A percentile compares a stretch with the other conserved stretches of the same genome.
phyloP scores from a whole-genome alignment of 2,113 vertebrate species.

The Ellobius talpinus region DNA sequence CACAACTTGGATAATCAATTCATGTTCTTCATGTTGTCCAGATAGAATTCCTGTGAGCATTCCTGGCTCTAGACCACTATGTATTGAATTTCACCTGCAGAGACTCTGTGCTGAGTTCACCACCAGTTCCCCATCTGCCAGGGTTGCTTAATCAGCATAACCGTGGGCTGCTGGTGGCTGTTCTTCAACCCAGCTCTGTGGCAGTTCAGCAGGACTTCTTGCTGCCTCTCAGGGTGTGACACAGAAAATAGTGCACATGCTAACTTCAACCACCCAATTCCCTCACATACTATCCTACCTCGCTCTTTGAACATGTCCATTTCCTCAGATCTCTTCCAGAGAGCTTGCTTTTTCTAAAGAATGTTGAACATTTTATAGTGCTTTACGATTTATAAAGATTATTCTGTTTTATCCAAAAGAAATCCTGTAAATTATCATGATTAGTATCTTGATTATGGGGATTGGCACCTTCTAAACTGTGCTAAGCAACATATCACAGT shows the following conservation, averaged over 20 bases:
- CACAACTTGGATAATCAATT: neutral
- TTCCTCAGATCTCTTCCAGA: neutral
- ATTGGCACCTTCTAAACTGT: constrained; percentile 5
- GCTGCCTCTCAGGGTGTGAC: rapidly evolving
- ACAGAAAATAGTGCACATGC: neutral
- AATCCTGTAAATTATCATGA: constrained; percentile 9
- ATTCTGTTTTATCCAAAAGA: neutral
- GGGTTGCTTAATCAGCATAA: neutral
- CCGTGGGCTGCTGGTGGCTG: rapidly evolving
- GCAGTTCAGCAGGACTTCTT: neutral
- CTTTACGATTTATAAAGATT: constrained; percentile 41
- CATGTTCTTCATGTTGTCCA: neutral
- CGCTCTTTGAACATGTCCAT: neutral
- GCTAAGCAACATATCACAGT: neutral
- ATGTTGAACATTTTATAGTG: neutral
- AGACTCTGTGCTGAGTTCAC: neutral
- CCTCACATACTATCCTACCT: neutral
- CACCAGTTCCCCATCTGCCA: no score
- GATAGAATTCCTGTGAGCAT: neutral
- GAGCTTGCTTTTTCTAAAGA: neutral
- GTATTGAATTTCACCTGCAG: neutral
- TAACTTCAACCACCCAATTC: no score
- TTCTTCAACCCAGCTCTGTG: no score
- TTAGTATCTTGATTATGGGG: constrained; percentile 13
- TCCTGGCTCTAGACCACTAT: neutral